Evolutionary conservation across 2,888 invertebrate species (phyloP).

Genomic region (Serrognathus titanus): DNA sequence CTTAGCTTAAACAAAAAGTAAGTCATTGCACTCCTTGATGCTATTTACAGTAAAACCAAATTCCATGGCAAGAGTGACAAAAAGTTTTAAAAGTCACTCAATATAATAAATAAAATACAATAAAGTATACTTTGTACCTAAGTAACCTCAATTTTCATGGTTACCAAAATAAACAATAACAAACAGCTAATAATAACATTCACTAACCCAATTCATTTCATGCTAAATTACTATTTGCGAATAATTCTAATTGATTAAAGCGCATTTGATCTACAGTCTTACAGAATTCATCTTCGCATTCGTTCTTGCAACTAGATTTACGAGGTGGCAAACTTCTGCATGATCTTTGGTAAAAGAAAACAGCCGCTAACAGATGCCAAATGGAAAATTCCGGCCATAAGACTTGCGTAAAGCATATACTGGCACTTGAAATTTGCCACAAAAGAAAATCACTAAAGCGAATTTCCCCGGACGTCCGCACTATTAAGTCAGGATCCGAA

Average conservation of each 20-base stretch:
- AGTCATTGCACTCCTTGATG: too few species aligned
- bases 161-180: too few species aligned
- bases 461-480: constrained; percentile 95
- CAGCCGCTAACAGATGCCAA: constrained; percentile 84
- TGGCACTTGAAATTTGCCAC: constrained; percentile 85
- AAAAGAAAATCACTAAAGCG: constrained; percentile 67
- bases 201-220: too few species aligned
- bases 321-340: constrained; percentile 35
- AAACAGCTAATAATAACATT: too few species aligned
- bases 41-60: too few species aligned
- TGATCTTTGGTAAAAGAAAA: constrained; percentile 81
- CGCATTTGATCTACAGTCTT: constrained; percentile 47
- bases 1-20: too few species aligned
- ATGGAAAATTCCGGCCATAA: constrained; percentile 96
- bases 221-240: constrained; percentile 20
- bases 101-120: too few species aligned
- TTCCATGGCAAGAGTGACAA: too few species aligned
- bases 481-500: constrained; percentile 79
- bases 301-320: too few species aligned
- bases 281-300: constrained; percentile 40
- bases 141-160: too few species aligned
- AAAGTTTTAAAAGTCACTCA: too few species aligned
- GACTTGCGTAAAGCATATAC: constrained; percentile 82
- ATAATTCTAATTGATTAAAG: constrained; percentile 33
- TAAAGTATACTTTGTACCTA: too few species aligned